These are phyloP conservation scores for Leptarthrus brevirostris DNA, from an alignment of 2,888 invertebrate genomes.

Conservation along the genomic window DNA sequence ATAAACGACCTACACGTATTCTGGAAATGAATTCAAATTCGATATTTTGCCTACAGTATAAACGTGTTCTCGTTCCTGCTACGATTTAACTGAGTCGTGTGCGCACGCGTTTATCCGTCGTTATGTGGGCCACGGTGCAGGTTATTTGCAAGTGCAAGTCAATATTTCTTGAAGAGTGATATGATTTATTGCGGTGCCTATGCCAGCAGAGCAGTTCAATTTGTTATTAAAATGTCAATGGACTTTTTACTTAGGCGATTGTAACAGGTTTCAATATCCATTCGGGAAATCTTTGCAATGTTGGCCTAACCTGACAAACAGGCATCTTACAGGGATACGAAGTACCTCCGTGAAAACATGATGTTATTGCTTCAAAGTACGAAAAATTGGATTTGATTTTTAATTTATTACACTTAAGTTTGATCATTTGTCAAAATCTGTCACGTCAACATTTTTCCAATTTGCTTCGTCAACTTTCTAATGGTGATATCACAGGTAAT, in stretches of 20 bases:
- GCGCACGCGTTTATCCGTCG: slow-evolving; percentile 12
- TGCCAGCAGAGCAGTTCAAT: slow-evolving; percentile 33
- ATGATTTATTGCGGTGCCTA: slow-evolving; percentile 40
- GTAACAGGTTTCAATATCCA: slow-evolving; percentile 35
- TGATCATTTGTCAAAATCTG: too few relatives aligned
- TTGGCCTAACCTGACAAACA: slow-evolving; percentile 27
- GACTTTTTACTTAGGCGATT: slow-evolving; percentile 19
- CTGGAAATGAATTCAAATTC: not conserved
- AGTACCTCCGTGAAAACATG: too few relatives aligned
- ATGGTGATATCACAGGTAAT: too few relatives aligned
- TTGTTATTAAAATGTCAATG: slow-evolving; percentile 48
- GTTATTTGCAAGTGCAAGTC: slow-evolving; percentile 46
- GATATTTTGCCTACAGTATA: not conserved
- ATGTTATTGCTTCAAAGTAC: too few relatives aligned
- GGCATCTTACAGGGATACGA: too few relatives aligned
- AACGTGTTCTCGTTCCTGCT: slow-evolving; percentile 10
- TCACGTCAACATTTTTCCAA: too few relatives aligned
- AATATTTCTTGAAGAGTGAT: slow-evolving; percentile 47
- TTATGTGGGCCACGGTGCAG: slow-evolving; percentile 39
- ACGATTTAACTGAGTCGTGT: not conserved
- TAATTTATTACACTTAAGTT: too few relatives aligned
- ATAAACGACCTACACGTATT: slow-evolving; percentile 40
- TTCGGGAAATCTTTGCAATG: not conserved
- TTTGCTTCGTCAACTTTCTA: too few relatives aligned
- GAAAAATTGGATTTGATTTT: too few relatives aligned